phyloP scores from a whole-genome alignment of 1,140 invertebrate genomes.

The Lepidurus apus region DNA sequence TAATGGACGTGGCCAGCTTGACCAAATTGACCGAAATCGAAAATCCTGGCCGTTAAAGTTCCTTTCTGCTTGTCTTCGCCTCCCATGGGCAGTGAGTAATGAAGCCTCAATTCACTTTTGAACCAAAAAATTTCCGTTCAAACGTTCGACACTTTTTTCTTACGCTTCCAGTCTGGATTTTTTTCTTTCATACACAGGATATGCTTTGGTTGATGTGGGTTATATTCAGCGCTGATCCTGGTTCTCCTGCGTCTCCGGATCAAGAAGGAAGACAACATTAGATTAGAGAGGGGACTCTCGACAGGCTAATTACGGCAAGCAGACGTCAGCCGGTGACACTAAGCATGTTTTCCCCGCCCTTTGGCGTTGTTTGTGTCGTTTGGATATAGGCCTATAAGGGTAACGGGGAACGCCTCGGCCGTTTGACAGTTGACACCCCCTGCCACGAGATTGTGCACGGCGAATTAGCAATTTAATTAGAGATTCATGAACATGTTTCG shows the following conservation, averaged over 20 bases:
- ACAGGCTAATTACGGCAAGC: constrained; percentile 9
- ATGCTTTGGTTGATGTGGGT: background rate
- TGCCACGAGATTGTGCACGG: background rate
- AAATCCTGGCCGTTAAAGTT: background rate
- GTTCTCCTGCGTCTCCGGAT: background rate
- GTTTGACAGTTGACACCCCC: background rate
- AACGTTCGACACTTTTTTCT: no score
- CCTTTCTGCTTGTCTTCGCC: background rate
- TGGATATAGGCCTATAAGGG: background rate
- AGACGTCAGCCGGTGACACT: background rate
- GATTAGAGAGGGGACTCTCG: background rate
- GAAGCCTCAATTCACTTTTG: background rate
- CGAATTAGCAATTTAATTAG: no score
- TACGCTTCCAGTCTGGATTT: no score
- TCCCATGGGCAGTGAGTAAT: background rate
- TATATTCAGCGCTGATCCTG: background rate
- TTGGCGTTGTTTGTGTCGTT: constrained; percentile 10
- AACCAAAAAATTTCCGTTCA: background rate
- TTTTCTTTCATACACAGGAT: no score
- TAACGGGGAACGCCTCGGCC: background rate
- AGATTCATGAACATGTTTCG: no score
- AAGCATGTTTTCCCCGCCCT: background rate
- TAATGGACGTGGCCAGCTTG: constrained; percentile 16
- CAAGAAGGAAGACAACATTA: background rate
- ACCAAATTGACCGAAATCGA: constrained; percentile 1